Evolutionary conservation across 37 sponge, comb jelly and placozoan genomes (phyloP), one percentile per base, ranked within the genome.

Genomic region (Dysidea cf. avara): DNA sequence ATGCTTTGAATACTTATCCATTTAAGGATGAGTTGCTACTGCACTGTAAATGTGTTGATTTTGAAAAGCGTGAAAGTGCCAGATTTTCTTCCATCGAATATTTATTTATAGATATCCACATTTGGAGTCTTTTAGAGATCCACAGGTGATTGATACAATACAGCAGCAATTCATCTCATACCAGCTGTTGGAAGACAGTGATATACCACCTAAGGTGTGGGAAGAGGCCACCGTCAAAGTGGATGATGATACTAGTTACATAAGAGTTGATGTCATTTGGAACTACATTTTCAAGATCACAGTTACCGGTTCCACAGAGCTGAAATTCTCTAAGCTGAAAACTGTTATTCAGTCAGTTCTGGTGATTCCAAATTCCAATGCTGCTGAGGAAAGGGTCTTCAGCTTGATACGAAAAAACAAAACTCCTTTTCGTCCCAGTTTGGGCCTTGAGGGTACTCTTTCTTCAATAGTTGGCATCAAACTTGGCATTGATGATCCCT

Each of bases 11-110:
- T 1, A 72, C 55, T 0, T 56, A 66, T 24, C 88, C 88, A 14
- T 34, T 78, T 5, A 58, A 68, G 3, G 87, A 86, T 81, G 61
- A 53, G 25, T 36, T 88, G 1, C 64, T 88, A 13, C 17, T 11
- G 38, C 31, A 78, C 78, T 78, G 74, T 21, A 74, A 34, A 48
- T 73, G 56, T 9, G 21, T 73, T 28, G 56, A 56, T 37, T 73
- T 73, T 73, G 74, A 73, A 43, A 29, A 73, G 74, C 55, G 53
- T 46, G 63, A 43, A 26, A 21, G 61, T 1, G 50, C 37, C 16
- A 63, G 64, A 30, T 75, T 75, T 48, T 48, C 38, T 7, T 61
- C 76, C 3, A 64, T 75, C 11, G 77, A 76, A 56, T 76, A 35
- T 28, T 76, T 76, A 32, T 47, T 62, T 24, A 1, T 5, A 76